A percentile compares a stretch with the other conserved stretches of the same genome.
These are phyloP conservation scores for Hermatobates lingyangjiaoensis DNA, from an alignment of 1,140 invertebrate genomes.

Conservation along the genomic window DNA sequence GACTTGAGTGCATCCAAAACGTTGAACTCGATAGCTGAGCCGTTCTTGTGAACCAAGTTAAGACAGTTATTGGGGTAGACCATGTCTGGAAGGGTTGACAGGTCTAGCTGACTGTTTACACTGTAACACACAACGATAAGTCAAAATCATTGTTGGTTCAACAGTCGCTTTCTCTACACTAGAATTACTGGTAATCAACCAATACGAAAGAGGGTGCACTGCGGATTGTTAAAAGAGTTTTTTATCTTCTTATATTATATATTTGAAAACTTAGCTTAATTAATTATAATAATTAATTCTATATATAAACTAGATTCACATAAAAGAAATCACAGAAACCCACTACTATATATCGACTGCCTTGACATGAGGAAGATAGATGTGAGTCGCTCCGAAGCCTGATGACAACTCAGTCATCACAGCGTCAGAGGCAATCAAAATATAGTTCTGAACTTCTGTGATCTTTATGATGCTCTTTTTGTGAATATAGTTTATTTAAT, in stretches of 20 bases:
- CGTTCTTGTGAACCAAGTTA: conserved; percentile 41
- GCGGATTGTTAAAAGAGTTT: too few species aligned
- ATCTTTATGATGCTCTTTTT: too few species aligned
- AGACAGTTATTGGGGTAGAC: conserved; percentile 83
- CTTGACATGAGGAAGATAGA: too few species aligned
- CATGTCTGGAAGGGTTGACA: conserved; percentile 94
- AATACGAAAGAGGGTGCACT: too few species aligned
- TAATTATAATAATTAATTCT: not conserved
- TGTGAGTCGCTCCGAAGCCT: too few species aligned
- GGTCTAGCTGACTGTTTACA: conserved; percentile 49
- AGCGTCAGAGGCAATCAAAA: too few species aligned
- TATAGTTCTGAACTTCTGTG: too few species aligned
- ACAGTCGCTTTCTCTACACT: not conserved
- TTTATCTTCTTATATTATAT: not conserved
- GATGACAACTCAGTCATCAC: too few species aligned
- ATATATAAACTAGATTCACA: conserved; percentile 6
- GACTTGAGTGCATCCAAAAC: conserved; percentile 72
- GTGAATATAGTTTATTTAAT: too few species aligned
- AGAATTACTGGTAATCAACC: not conserved
- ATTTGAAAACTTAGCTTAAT: not conserved
- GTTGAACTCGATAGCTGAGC: conserved; percentile 63
- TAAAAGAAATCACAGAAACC: too few species aligned
- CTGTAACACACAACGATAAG: conserved; percentile 27
- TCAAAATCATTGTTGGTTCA: not conserved
- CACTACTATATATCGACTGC: too few species aligned